Evolutionary conservation across 2,113 vertebrate genomes (phyloP).

Genomic region (Thalassoma bifasciatum): DNA sequence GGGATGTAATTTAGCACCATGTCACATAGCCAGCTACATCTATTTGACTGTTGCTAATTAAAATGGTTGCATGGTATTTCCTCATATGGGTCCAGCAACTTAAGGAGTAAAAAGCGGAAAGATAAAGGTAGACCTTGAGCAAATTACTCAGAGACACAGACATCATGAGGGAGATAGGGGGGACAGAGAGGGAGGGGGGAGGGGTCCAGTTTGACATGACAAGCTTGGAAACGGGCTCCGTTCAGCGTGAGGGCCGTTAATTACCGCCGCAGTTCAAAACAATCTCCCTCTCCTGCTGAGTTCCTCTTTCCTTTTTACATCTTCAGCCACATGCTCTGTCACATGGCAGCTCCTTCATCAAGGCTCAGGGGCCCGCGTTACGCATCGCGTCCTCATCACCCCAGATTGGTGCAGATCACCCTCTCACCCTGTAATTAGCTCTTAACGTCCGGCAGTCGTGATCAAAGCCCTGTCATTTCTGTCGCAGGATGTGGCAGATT

Average conservation of each 20-base stretch:
- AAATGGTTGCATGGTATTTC: conserved; percentile 34
- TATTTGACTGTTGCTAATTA: conserved; percentile 55
- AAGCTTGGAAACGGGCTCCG: conserved; percentile 37
- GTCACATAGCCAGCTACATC: conserved; percentile 34
- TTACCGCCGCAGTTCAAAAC: conserved; percentile 69
- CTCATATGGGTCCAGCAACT: conserved; percentile 28
- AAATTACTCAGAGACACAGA: conserved; percentile 39
- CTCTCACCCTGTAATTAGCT: conserved; percentile 33
- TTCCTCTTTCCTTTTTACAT: conserved; percentile 5
- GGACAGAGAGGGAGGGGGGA: conserved; percentile 16
- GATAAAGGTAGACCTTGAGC: conserved; percentile 48
- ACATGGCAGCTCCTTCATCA: conserved; percentile 32
- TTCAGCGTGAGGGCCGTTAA: conserved; percentile 59
- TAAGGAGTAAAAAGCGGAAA: conserved; percentile 23
- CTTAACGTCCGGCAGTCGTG: conserved; percentile 19
- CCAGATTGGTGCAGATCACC: neutral
- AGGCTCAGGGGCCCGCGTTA: neutral
- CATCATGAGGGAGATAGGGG: conserved; percentile 17
- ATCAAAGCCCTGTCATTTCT: conserved; percentile 8
- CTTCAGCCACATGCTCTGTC: conserved; percentile 41
- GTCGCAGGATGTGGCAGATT: neutral
- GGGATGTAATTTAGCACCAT: conserved; percentile 37
- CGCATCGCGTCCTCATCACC: conserved; percentile 25
- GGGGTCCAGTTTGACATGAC: conserved; percentile 52
- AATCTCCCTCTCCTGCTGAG: conserved; percentile 48